A percentile compares a stretch with the other conserved stretches of the same genome.
phyloP scores from a whole-genome alignment of 2,797 vertebrate species.

The Typhlichthys eigenmanni region DNA sequence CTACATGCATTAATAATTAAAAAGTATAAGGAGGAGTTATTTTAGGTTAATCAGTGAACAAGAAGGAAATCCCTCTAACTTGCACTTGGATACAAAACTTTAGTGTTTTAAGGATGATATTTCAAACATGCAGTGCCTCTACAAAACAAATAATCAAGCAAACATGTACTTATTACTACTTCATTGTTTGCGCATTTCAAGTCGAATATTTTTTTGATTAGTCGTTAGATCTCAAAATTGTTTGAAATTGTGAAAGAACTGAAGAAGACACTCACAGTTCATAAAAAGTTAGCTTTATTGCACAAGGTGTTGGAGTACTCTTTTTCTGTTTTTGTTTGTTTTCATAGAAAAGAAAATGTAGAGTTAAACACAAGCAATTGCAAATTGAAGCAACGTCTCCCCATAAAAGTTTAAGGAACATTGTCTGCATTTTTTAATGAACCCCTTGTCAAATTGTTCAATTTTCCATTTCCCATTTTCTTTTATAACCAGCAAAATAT shows the following conservation, averaged over 20 bases:
- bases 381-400: constrained; percentile 91
- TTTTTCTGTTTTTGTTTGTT: constrained; percentile 86
- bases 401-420: constrained; percentile 80
- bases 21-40: too few species aligned
- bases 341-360: constrained; percentile 95
- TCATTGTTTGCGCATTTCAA: too few species aligned
- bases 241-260: constrained; percentile 41
- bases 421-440: constrained; percentile 69
- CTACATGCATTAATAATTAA: too few species aligned
- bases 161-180: too few species aligned
- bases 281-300: constrained; percentile 99
- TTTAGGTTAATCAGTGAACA: too few species aligned
- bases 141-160: too few species aligned
- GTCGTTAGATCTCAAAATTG: too few species aligned
- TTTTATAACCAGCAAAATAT: constrained; percentile 89
- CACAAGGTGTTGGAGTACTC: constrained; percentile 93
- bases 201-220: too few species aligned
- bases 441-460: constrained; percentile 73
- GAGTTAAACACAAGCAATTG: constrained; percentile 98
- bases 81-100: too few species aligned
- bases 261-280: constrained; percentile 57
- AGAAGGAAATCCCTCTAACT: too few species aligned
- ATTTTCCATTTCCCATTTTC: constrained; percentile 72
- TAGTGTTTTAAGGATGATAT: too few species aligned
- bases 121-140: too few species aligned